A percentile compares a stretch with the other conserved stretches of the same genome.
These are phyloP conservation scores for Drosophila setifemur DNA, from an alignment of 1,140 invertebrate genomes.

Conservation along the genomic window DNA sequence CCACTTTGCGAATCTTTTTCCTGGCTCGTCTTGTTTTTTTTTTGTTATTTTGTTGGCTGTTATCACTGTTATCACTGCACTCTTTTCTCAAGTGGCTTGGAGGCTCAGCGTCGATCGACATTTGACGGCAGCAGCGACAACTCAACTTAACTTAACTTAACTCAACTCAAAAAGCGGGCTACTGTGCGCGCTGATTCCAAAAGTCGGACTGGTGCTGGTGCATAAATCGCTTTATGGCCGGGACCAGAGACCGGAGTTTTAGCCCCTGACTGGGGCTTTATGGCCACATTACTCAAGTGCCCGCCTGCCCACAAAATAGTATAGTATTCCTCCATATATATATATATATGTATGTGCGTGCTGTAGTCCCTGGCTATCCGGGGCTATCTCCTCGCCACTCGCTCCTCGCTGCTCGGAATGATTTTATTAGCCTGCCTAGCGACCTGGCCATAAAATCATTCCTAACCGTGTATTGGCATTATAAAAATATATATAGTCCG, in stretches of 20 bases:
- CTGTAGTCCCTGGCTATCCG: conserved; percentile 9
- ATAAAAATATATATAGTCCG: conserved; percentile 64
- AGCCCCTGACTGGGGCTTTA: conserved; percentile 53
- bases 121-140: conserved; percentile 8
- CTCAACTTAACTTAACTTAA: background rate
- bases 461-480: conserved; percentile 66
- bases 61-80: conserved; percentile 66
- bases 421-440: conserved; percentile 67
- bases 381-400: conserved; percentile 17
- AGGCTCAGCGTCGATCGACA: conserved; percentile 28
- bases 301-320: conserved; percentile 34
- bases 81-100: conserved; percentile 59
- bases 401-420: conserved; percentile 23
- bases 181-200: conserved; percentile 75
- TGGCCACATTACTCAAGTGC: conserved; percentile 77
- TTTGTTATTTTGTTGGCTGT: background rate
- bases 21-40: background rate
- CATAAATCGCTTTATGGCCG: conserved; percentile 77
- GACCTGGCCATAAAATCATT: conserved; percentile 66
- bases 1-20: conserved; percentile 10
- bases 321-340: too few relatives aligned
- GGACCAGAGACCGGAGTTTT: conserved; percentile 24
- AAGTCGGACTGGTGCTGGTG: conserved; percentile 57
- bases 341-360: too few relatives aligned
- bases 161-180: conserved; percentile 30